These are phyloP conservation scores for Drosophila quadrilineata DNA, from an alignment of 1,140 invertebrate genomes.

Conservation along the genomic window DNA sequence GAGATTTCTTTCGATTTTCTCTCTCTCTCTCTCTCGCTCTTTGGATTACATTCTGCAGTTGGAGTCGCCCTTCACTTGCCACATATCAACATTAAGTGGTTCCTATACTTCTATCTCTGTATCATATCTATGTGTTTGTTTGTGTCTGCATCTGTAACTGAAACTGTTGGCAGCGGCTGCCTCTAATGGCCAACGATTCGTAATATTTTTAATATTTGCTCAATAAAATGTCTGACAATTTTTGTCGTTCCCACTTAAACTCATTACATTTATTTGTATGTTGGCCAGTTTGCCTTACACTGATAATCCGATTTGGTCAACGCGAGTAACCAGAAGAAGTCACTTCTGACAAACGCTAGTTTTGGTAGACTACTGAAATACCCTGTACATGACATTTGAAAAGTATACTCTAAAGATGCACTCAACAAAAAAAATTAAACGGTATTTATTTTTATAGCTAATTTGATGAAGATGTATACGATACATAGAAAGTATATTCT, in stretches of 20 bases:
- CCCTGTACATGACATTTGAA: not conserved
- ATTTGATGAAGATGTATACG: too few species aligned
- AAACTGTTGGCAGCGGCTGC: slow-evolving; percentile 55
- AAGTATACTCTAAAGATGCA: too few species aligned
- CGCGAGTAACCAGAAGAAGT: not conserved
- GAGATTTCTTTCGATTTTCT: slow-evolving; percentile 13
- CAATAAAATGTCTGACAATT: slow-evolving; percentile 75
- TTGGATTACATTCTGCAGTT: too few species aligned
- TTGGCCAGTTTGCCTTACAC: slow-evolving; percentile 17
- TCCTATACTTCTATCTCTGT: slow-evolving; percentile 33
- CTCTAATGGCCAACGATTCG: slow-evolving; percentile 72
- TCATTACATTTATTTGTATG: slow-evolving; percentile 73
- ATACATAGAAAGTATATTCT: too few species aligned
- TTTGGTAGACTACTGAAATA: not conserved
- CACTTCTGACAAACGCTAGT: not conserved
- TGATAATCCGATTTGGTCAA: slow-evolving; percentile 28
- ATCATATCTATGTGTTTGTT: slow-evolving; percentile 11
- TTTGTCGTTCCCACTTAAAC: slow-evolving; percentile 64
- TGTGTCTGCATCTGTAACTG: slow-evolving; percentile 15
- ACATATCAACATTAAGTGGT: slow-evolving; percentile 62
- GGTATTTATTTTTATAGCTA: too few species aligned
- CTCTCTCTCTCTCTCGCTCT: too few species aligned
- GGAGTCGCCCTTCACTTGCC: slow-evolving; percentile 9
- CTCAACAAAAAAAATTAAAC: too few species aligned
- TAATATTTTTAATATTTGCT: slow-evolving; percentile 79